Evolutionary conservation across 2,113 vertebrate genomes (phyloP).

Genomic region (Pipra filicauda): DNA sequence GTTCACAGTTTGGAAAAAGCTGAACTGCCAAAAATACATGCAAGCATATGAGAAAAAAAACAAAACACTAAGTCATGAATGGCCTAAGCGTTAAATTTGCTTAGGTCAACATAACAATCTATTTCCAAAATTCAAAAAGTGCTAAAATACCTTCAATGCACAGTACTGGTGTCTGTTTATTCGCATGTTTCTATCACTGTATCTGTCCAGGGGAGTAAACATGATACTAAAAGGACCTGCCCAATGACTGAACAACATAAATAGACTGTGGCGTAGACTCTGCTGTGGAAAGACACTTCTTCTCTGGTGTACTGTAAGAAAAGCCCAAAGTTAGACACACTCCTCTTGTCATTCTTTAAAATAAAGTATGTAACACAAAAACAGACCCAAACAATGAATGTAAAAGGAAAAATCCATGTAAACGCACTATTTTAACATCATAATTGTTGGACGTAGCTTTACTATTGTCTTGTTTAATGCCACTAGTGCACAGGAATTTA

Average conservation of each 20-base stretch:
- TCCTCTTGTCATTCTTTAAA: neutral
- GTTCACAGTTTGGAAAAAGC: neutral
- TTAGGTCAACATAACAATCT: neutral
- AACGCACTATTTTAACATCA: neutral
- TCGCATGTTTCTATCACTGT: conserved; percentile 97
- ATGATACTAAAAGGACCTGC: conserved; percentile 99
- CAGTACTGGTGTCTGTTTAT: conserved; percentile 99
- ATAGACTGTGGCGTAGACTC: conserved; percentile 96
- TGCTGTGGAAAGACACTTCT: conserved; percentile 97
- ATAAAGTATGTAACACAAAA: neutral
- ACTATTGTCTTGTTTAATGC: neutral
- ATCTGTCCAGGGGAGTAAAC: conserved; percentile 98
- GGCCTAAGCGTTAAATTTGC: neutral
- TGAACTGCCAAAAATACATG: neutral
- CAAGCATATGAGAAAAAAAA: neutral
- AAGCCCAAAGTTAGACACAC: neutral
- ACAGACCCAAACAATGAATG: neutral
- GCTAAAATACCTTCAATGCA: conserved; percentile 90
- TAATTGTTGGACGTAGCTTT: neutral
- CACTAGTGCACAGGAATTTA: neutral
- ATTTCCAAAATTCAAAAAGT: neutral
- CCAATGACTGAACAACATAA: conserved; percentile 99
- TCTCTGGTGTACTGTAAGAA: conserved; percentile 91
- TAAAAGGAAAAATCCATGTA: neutral
- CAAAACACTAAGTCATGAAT: neutral